A percentile compares a stretch with the other conserved stretches of the same genome.
Evolutionary conservation across 2,113 vertebrate genomes (phyloP).

Genomic region (Crotophaga sulcirostris): DNA sequence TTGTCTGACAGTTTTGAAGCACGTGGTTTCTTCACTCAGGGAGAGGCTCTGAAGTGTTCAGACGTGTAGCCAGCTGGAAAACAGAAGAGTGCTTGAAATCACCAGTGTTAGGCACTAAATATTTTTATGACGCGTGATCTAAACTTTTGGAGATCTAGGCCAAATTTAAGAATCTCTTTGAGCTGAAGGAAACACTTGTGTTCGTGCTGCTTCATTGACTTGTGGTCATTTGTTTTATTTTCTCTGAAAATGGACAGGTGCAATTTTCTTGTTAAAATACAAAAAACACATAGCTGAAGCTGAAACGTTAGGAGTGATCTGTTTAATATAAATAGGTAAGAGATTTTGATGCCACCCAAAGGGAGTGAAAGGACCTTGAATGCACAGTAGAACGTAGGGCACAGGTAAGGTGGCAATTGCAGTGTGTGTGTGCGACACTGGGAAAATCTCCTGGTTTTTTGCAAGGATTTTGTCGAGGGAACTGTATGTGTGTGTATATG

Average conservation of each 20-base stretch:
- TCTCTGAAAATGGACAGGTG: neutral
- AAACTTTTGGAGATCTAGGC: neutral
- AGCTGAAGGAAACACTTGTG: neutral
- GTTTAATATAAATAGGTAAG: neutral
- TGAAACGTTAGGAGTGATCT: neutral
- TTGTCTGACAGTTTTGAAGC: neutral
- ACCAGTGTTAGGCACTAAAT: neutral
- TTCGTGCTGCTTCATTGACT: neutral
- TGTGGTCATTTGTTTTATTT: neutral
- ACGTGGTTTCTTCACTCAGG: neutral
- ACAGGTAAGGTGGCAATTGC: neutral
- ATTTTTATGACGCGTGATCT: neutral
- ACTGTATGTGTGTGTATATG: accelerated
- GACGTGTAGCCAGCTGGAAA: neutral
- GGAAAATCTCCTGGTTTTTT: neutral
- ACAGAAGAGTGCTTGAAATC: neutral
- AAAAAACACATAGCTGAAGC: neutral
- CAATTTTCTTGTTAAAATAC: neutral
- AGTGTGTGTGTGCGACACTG: neutral
- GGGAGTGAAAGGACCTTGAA: neutral
- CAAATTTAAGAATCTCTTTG: neutral
- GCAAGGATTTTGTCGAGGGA: neutral
- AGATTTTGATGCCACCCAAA: neutral
- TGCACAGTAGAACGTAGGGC: neutral
- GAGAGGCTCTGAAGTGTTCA: neutral